Conservation (phyloP, 2,888 invertebrate species). For the Malthinus seriepunctatus region DNA sequence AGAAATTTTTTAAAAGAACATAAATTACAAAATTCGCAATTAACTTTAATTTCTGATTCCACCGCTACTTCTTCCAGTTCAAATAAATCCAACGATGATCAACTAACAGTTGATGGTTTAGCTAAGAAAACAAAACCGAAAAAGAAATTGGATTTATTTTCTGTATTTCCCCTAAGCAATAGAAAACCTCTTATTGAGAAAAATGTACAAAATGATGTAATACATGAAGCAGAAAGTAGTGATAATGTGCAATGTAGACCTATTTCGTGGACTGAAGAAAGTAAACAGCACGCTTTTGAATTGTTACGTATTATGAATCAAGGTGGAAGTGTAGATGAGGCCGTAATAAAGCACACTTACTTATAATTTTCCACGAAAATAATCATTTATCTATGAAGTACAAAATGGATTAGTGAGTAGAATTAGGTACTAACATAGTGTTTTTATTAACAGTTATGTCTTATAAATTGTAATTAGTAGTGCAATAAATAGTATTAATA, state of each 20-base stretch:
- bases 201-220: constrained; percentile 11
- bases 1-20: neutral
- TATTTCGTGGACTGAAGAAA: constrained; percentile 49
- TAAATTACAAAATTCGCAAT: neutral
- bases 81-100: neutral
- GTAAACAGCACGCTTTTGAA: constrained; percentile 50
- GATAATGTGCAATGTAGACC: constrained; percentile 28
- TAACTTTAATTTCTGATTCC: constrained; percentile 1
- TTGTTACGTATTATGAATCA: constrained; percentile 48
- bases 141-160: constrained; percentile 15
- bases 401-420: too few species aligned
- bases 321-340: constrained; percentile 30
- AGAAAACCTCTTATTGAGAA: constrained; percentile 16
- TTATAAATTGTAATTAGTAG: too few species aligned
- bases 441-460: too few species aligned
- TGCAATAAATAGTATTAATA: too few species aligned
- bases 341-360: constrained; percentile 45
- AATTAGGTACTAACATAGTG: too few species aligned
- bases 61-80: neutral
- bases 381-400: too few species aligned
- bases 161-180: constrained; percentile 3
- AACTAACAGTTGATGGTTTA: neutral
- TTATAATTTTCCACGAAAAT: constrained; percentile 32
- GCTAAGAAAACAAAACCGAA: constrained; percentile 7
- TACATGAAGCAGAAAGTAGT: constrained; percentile 1